Evolutionary conservation across 35 echinoderm and acorn worm species (phyloP).

Genomic region (Apostichopus californicus): DNA sequence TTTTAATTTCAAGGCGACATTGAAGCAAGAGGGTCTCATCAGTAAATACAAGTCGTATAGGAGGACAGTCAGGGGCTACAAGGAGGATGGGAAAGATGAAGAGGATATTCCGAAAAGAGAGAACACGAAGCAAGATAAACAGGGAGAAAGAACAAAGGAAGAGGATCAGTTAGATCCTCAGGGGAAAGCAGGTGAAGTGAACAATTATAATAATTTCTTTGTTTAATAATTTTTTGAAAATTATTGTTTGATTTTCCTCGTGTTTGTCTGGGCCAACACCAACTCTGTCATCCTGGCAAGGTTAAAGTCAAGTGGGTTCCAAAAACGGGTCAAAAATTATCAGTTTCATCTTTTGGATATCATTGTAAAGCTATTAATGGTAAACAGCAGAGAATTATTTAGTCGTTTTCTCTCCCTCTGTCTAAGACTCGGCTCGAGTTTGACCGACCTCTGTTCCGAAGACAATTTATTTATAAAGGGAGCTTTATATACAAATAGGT

Average conservation of each 20-base stretch:
- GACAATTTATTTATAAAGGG: too few species aligned
- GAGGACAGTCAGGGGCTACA: not conserved
- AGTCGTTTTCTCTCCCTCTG: too few species aligned
- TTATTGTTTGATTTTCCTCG: not conserved
- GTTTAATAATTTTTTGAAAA: not conserved
- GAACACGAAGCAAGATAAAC: not conserved
- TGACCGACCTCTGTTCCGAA: too few species aligned
- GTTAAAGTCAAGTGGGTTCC: too few species aligned
- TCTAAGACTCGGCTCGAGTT: too few species aligned
- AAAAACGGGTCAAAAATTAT: too few species aligned
- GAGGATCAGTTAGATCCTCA: not conserved
- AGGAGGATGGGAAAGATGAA: not conserved
- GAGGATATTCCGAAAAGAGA: not conserved
- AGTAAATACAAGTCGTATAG: constrained; percentile 58
- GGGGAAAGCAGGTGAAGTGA: not conserved
- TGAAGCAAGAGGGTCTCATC: constrained; percentile 58
- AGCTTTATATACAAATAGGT: too few species aligned
- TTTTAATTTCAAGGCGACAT: constrained; percentile 25
- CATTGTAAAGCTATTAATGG: too few species aligned
- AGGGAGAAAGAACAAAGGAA: not conserved
- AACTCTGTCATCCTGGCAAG: too few species aligned
- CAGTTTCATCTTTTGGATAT: too few species aligned
- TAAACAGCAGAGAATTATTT: too few species aligned
- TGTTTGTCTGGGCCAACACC: too few species aligned
- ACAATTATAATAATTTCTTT: not conserved